A percentile compares a stretch with the other conserved stretches of the same genome.
These are phyloP conservation scores for Drosophila atripex DNA, from an alignment of 2,888 invertebrate species.

Conservation along the genomic window DNA sequence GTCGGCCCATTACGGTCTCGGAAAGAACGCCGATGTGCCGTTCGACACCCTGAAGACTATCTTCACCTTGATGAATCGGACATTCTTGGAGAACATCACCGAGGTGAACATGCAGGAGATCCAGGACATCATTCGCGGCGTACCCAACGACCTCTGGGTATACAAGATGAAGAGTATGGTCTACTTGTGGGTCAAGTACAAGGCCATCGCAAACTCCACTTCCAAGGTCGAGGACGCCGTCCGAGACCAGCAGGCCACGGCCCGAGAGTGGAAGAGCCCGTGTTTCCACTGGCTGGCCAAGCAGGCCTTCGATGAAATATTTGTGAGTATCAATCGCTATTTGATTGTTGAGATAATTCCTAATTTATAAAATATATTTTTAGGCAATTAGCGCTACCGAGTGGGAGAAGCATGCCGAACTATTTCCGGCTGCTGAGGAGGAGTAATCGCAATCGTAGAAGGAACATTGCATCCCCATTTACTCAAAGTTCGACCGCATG, in stretches of 20 bases:
- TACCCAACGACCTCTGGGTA: slow-evolving; percentile 61
- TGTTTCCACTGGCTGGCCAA: slow-evolving; percentile 65
- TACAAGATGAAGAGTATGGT: slow-evolving; percentile 68
- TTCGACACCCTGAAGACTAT: slow-evolving; percentile 63
- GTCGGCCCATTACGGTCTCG: slow-evolving; percentile 56
- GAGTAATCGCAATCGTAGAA: slow-evolving; percentile 15
- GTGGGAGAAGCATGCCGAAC: slow-evolving; percentile 61
- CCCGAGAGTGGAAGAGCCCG: slow-evolving; percentile 59
- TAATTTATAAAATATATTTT: background rate
- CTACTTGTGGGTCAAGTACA: slow-evolving; percentile 59
- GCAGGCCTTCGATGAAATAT: slow-evolving; percentile 58
- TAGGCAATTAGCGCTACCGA: slow-evolving; percentile 68
- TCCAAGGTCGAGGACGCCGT: slow-evolving; percentile 20
- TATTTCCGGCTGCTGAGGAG: slow-evolving; percentile 23
- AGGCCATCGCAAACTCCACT: slow-evolving; percentile 14
- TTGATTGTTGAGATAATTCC: background rate
- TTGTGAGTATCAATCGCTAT: slow-evolving; percentile 42
- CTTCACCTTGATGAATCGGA: slow-evolving; percentile 61
- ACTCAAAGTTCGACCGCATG: slow-evolving; percentile 4
- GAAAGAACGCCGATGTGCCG: slow-evolving; percentile 63
- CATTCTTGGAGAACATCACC: slow-evolving; percentile 59
- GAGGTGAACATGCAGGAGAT: slow-evolving; percentile 48
- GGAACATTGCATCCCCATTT: background rate
- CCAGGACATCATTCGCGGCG: slow-evolving; percentile 60
- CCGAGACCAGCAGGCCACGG: slow-evolving; percentile 51